Percentiles rank a stretch among this genome's conserved stretches.
Evolutionary conservation across 2,113 vertebrate genomes (phyloP).

Genomic region (Psittacus erithacus): DNA sequence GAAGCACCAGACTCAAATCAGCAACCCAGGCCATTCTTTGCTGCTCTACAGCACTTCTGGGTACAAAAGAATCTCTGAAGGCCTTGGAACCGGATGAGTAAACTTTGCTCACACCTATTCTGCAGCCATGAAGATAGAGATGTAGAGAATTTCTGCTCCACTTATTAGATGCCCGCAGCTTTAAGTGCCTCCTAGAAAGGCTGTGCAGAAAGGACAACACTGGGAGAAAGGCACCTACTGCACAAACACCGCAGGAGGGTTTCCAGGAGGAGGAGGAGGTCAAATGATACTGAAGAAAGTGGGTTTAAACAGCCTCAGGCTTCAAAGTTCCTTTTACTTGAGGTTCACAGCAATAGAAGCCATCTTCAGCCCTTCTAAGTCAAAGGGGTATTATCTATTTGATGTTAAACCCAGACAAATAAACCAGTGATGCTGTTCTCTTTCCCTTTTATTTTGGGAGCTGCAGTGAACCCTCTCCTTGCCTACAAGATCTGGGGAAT

Average conservation of each 20-base stretch:
- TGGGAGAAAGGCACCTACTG: not conserved
- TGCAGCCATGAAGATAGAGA: not conserved
- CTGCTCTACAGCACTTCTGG: not conserved
- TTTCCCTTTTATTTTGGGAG: not conserved
- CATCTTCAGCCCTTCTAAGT: not conserved
- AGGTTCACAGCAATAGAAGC: not conserved
- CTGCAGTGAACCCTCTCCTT: not conserved
- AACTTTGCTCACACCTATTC: not conserved
- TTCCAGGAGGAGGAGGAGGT: not conserved
- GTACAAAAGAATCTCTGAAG: not conserved
- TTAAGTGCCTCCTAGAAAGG: not conserved
- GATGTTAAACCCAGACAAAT: not conserved
- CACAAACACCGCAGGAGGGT: not conserved
- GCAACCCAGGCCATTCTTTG: not conserved
- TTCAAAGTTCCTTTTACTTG: not conserved
- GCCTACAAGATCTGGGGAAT: not conserved
- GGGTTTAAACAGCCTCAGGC: not conserved
- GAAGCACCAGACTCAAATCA: not conserved
- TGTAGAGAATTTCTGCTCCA: not conserved
- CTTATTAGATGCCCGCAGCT: not conserved
- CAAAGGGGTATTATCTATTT: not conserved
- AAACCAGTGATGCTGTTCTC: not conserved
- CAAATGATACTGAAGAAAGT: not conserved
- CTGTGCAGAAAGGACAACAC: not conserved
- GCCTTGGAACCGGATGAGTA: not conserved